Evolutionary conservation across 2,888 invertebrate species (phyloP).

Genomic region (Nasonia oneida): DNA sequence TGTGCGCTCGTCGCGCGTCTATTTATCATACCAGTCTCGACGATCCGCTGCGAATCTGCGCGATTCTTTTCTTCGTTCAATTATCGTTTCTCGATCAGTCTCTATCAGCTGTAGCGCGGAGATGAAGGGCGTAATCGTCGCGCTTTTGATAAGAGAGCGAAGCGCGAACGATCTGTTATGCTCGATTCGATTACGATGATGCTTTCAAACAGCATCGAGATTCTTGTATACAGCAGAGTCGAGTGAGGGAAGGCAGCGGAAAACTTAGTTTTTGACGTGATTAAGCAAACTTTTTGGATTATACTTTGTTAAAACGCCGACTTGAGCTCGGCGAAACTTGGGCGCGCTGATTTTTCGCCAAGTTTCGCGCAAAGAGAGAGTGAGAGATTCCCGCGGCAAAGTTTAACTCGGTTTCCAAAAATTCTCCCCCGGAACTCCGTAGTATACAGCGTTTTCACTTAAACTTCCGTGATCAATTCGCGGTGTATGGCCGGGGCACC

Average conservation of each 20-base stretch:
- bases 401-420: not conserved
- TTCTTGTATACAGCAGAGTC: not conserved
- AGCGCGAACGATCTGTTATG: not conserved
- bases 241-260: not conserved
- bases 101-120: too few relatives aligned
- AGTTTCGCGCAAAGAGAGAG: not conserved
- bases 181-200: not conserved
- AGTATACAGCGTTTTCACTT: too few relatives aligned
- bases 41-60: too few relatives aligned
- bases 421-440: not conserved
- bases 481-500: too few relatives aligned
- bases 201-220: not conserved
- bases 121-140: not conserved
- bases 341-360: not conserved
- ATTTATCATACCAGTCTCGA: not conserved
- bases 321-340: not conserved
- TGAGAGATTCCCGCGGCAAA: not conserved
- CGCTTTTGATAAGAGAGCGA: not conserved
- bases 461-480: too few relatives aligned
- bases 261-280: not conserved
- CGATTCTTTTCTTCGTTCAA: not conserved
- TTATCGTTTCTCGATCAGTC: not conserved
- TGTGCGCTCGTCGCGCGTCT: not conserved
- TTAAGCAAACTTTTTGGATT: not conserved
- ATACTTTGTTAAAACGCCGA: not conserved